Evolutionary conservation across 2,113 vertebrate species (phyloP).

Genomic region (Sinocyclocheilus maitianheensis): DNA sequence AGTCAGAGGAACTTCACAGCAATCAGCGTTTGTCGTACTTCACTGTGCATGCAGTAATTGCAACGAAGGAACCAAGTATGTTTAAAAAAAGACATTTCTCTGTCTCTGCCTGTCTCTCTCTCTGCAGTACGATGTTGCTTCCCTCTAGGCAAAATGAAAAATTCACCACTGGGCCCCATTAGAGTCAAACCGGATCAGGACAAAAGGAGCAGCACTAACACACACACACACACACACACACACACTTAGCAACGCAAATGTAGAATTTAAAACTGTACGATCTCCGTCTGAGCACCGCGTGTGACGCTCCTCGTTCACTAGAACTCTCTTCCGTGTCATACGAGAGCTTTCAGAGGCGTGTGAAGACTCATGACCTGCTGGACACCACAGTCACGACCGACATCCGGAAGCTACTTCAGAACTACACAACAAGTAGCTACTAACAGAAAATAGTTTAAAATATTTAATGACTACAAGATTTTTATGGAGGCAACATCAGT

Average conservation of each 20-base stretch:
- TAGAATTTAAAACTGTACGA: conserved; percentile 60
- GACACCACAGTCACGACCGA: not conserved
- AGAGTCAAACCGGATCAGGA: conserved; percentile 78
- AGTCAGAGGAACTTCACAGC: not conserved
- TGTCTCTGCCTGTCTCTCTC: conserved; percentile 47
- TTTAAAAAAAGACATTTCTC: not conserved
- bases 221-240: conserved; percentile 41
- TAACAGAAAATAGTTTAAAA: not conserved
- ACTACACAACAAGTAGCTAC: not conserved
- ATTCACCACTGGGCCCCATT: conserved; percentile 80
- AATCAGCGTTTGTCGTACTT: not conserved
- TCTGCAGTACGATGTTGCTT: conserved; percentile 56
- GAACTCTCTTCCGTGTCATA: not conserved
- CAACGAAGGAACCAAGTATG: not conserved
- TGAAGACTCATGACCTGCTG: not conserved
- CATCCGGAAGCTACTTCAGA: not conserved
- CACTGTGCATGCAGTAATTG: conserved; percentile 1
- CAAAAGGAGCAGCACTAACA: conserved; percentile 50
- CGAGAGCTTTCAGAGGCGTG: not conserved
- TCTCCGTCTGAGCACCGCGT: not conserved
- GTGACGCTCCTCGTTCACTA: not conserved
- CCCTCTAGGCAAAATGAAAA: conserved; percentile 81
- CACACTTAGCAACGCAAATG: conserved; percentile 62
- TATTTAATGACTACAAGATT: not conserved
- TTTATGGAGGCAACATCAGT: not conserved